Base-by-base conservation (phyloP, 2,113 vertebrate species). In the Rhea pennata region DNA sequence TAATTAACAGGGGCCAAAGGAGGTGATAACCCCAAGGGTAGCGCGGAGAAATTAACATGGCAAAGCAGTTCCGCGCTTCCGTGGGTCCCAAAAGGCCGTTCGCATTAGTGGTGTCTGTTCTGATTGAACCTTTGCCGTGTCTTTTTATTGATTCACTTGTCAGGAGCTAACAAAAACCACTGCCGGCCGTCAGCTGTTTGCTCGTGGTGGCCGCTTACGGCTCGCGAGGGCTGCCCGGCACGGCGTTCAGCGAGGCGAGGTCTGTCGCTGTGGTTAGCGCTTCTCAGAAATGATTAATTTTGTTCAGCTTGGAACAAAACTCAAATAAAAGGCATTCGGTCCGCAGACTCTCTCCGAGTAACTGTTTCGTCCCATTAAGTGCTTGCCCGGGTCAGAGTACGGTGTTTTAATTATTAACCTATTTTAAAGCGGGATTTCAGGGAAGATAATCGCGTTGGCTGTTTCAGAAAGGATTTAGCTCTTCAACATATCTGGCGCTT, bases 131-230 rank as follows among this genome's bases (percentile, higher is more conserved):
- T 98, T 97, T 97, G 93, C 96, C 59, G 76, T 97, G 97, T 98
- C 97, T 97, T 97, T 98, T 97, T 98, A 98, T 98, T 97, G 98
- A 98, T 98, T 98, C 97, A 54, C 95, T 97, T 98, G 98, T 98
- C 97, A 98, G 93, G 92, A 85, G 75, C 96, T 97, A 97, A 98
- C 97, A 98, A 97, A 98, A 98, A 93, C 97, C 97, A 97, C 95
- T 70, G 21, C 95, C 97, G 96, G 82, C 92, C 24, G 0, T 97
- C 95, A 93, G 95, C 95, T 95, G 92, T 95, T 98, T 91, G 87
- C 91, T 98, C 11, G 0, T 64, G 88, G 84, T 96, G 78, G 92
- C 81, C 76, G 95, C 73, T 96, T 96, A 92, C 51, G 72, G 69
- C 79, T 88, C 6, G 83, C 96, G 96, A 97, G 79, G 51, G 80